Percentiles rank a stretch among this genome's conserved stretches.
Conservation (phyloP, 2,113 vertebrate genomes). For the Larimichthys crocea region DNA sequence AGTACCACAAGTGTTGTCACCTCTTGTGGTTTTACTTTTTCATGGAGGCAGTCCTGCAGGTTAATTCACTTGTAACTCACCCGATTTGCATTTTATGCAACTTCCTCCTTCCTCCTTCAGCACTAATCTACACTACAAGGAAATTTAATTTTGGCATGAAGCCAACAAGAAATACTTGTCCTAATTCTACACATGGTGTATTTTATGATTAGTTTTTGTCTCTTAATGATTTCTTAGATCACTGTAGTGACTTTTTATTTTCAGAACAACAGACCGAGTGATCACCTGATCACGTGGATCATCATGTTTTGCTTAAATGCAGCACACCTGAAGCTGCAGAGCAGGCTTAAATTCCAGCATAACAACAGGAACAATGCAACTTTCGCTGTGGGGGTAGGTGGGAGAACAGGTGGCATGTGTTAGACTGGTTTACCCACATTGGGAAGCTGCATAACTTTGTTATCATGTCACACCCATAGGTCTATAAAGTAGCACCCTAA, state of each 20-base stretch:
- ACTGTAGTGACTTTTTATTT: not conserved
- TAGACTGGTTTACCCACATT: slow-evolving; percentile 76
- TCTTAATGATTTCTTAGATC: not conserved
- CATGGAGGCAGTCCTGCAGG: not conserved
- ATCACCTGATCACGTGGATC: too few species aligned
- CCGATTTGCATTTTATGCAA: not conserved
- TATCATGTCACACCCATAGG: slow-evolving; percentile 58
- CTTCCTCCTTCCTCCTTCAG: not conserved
- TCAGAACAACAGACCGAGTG: not conserved
- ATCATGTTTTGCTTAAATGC: not conserved
- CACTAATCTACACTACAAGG: not conserved
- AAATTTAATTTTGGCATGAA: not conserved
- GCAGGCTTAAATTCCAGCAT: slow-evolving; percentile 14
- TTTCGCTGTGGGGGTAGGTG: slow-evolving; percentile 46
- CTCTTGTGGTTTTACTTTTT: not conserved
- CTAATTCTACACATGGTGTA: not conserved
- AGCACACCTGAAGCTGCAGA: not conserved
- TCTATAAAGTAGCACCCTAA: slow-evolving; percentile 63
- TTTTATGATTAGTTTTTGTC: not conserved
- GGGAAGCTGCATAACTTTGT: slow-evolving; percentile 39
- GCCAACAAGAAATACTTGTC: not conserved
- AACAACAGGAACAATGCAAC: slow-evolving; percentile 11
- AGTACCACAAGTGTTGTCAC: too few species aligned
- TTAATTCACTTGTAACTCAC: not conserved
- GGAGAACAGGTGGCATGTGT: slow-evolving; percentile 48